Base-by-base conservation (phyloP, 2,113 vertebrate genomes). In the Ploceus nigricollis region DNA sequence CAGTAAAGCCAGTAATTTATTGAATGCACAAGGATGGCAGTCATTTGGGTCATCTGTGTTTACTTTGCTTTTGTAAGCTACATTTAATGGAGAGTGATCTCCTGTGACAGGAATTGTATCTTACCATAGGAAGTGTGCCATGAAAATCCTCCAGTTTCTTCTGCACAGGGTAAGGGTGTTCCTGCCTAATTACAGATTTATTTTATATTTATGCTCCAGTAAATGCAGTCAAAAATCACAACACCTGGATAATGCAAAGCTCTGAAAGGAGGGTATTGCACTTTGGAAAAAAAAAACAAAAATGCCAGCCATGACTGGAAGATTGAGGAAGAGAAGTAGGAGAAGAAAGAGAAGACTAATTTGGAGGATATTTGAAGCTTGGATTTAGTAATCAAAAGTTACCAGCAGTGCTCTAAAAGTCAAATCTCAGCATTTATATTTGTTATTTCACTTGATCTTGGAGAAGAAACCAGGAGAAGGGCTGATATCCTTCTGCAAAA, bases 21-120 rank as follows among this genome's bases (percentile, higher is more conserved):
- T 93, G 71, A 92, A n/a, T 47, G 58, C 37, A 95, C 61, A 94
- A 82, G 27, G 44, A 69, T 90, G 44, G 31, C 23, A 81, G 50
- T 93, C 76, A 70, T 94, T 93, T 93, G 40, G 37, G 51, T 89
- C 2, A 4, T 65, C 69, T 87, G 13, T 91, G 57, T 83, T 96
- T 96, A 64, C 88, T 97, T 95, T 96, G 57, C 87, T 68, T 97
- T 97, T 98, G 93, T 96, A 94, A 98, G 97, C 92, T 93, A 93
- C 95, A 96, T 95, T 97, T 96, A 97, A 97, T 96, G 75, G 63
- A 96, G 94, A 96, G 76, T 73, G 61, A 87, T 96, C 87, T 94
- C 84, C 80, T 90, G 90, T 91, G 95, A 92, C 94, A 95, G 84
- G 58, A 97, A 96, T 94, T 97, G 87, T 89, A 97, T 96, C 95